Conservation (phyloP, 2,797 vertebrate species). For the Coregonus suidteri region DNA sequence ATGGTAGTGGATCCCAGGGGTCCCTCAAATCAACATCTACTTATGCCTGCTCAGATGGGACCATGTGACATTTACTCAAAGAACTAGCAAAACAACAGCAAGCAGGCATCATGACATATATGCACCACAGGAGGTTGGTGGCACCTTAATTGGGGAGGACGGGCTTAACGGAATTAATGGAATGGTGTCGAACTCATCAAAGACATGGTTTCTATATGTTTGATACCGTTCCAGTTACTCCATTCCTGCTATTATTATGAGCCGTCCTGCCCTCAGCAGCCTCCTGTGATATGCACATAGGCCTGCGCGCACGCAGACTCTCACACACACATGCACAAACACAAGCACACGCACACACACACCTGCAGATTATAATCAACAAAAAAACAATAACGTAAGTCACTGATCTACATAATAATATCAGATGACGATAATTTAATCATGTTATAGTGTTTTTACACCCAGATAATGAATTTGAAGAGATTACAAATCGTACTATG, state of each 20-base stretch:
- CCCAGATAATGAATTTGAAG: conserved; percentile 1
- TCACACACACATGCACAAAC: conserved; percentile 25
- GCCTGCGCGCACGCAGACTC: conserved; percentile 15
- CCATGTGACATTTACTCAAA: conserved; percentile 66
- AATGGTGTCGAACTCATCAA: too few relatives aligned
- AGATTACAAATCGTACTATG: conserved; percentile 10
- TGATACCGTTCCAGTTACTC: too few relatives aligned
- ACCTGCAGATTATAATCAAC: neutral
- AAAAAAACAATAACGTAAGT: neutral
- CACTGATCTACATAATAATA: neutral
- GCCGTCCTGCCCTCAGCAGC: too few relatives aligned
- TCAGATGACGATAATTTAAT: neutral
- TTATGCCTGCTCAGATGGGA: conserved; percentile 72
- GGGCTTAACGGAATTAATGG: too few relatives aligned
- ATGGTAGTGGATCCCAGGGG: conserved; percentile 55
- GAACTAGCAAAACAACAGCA: conserved; percentile 63
- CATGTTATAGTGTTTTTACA: neutral
- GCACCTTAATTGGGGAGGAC: neutral
- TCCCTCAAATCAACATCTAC: conserved; percentile 65
- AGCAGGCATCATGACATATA: conserved; percentile 54
- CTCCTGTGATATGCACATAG: neutral
- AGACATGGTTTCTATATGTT: too few relatives aligned
- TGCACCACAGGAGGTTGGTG: too few relatives aligned
- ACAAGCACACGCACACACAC: conserved; percentile 23
- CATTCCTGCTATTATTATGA: too few relatives aligned